Evolutionary conservation across 2,113 vertebrate genomes (phyloP).

Genomic region (Megaceryle torquata): DNA sequence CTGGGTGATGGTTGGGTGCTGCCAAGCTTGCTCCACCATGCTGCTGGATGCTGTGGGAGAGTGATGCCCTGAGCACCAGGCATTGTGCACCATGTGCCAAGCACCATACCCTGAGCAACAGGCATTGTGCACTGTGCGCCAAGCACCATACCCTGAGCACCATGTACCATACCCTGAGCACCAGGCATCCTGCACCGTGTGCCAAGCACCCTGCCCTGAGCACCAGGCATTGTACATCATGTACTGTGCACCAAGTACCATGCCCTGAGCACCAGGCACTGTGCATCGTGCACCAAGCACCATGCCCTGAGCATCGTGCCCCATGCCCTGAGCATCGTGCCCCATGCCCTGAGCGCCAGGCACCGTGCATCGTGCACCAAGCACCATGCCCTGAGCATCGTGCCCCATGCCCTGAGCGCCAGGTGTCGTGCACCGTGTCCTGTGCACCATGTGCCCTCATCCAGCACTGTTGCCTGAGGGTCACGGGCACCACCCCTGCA

Average conservation of each 20-base stretch:
- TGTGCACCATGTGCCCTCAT: not conserved
- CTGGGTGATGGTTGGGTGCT: not conserved
- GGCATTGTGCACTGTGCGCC: no score
- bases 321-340: not conserved
- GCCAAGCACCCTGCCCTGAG: not conserved
- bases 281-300: not conserved
- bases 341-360: not conserved
- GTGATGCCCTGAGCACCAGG: no score
- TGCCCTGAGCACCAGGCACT: not conserved
- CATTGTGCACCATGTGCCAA: not conserved
- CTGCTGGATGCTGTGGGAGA: not conserved
- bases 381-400: not conserved
- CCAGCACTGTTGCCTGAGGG: not conserved
- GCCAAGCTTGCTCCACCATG: not conserved
- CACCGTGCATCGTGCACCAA: not conserved
- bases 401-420: not conserved
- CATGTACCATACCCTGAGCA: not conserved
- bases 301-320: not conserved
- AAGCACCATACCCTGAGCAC: not conserved
- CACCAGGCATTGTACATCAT: not conserved
- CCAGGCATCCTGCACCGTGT: not conserved
- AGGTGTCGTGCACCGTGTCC: not conserved
- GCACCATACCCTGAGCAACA: no score
- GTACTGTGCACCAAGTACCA: not conserved
- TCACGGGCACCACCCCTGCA: not conserved